phyloP scores from a whole-genome alignment of 2,888 invertebrate genomes.

The Caenorhabditis sp. region DNA sequence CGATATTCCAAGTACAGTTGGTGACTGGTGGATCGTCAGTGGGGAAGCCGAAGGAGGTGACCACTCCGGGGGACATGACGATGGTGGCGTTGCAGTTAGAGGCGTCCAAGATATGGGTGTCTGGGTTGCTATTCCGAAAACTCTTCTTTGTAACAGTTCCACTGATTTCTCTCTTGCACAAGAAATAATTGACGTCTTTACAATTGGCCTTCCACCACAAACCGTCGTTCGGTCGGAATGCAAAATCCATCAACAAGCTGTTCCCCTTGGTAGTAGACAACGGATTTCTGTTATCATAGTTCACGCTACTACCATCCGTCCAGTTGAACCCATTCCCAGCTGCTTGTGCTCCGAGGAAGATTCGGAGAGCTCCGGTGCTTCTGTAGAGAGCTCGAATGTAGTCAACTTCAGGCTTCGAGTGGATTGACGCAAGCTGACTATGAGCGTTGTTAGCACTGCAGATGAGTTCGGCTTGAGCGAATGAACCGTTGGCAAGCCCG shows the following conservation, averaged over 20 bases:
- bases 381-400: neutral
- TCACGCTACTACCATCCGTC: neutral
- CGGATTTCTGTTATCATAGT: neutral
- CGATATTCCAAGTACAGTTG: conserved; percentile 10
- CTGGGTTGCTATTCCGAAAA: too few relatives aligned
- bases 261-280: neutral
- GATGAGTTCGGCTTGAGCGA: neutral
- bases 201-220: neutral
- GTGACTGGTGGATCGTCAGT: neutral
- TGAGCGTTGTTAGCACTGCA: neutral
- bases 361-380: neutral
- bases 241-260: neutral
- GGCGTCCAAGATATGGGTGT: too few relatives aligned
- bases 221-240: neutral
- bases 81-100: conserved; percentile 33
- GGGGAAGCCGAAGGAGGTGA: conserved; percentile 20
- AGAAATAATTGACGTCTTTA: neutral
- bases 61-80: conserved; percentile 1
- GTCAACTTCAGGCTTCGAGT: neutral
- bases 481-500: neutral
- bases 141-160: neutral
- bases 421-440: neutral
- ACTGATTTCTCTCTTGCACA: neutral
- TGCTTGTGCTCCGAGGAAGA: neutral
- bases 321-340: neutral